Evolutionary conservation across 2,888 invertebrate genomes (phyloP), one percentile per base, ranked within the genome.

Genomic region (Luffia ferchaultella): DNA sequence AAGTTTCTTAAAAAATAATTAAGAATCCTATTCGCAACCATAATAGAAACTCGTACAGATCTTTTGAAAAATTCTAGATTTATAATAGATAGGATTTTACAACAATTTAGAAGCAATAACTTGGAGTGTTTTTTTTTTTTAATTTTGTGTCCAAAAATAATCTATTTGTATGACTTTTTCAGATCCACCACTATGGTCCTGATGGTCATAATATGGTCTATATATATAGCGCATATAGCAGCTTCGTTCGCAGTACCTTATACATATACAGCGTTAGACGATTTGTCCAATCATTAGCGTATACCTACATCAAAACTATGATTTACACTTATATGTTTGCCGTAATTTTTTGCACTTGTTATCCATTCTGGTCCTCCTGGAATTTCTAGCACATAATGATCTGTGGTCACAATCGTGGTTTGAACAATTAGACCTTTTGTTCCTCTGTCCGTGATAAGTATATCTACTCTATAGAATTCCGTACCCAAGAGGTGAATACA

Each of bases 71-170:
- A n/a, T n/a, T n/a, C n/a, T n/a, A n/a, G n/a, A n/a, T n/a, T n/a
- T n/a, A n/a, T n/a, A n/a, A n/a, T n/a, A n/a, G n/a, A n/a, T n/a
- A n/a, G n/a, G n/a, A n/a, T n/a, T n/a, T n/a, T n/a, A n/a, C n/a
- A 75, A 68, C 2, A 74, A 58, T 53, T 73, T 75, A 0, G 71
- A n/a, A 73, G 55, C 72, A 73, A 49, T 73, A 73, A 50, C 73
- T 73, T 0, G 73, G 70, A 45, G n/a, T n/a, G n/a, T n/a, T n/a
- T n/a, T n/a, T n/a, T n/a, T n/a, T n/a, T n/a, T n/a, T n/a, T n/a
- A n/a, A n/a, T 66, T 60, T 0, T 63, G 52, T 5, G 58, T 65
- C 1, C 75, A 56, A 50, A 54, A 58, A 49, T 71, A 74, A 0
- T 62, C 67, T 1, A 73, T 63, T 48, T 69, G 70, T 20, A 61